Evolutionary conservation across 2,113 vertebrate species (phyloP).

Genomic region (Crotalus viridis): DNA sequence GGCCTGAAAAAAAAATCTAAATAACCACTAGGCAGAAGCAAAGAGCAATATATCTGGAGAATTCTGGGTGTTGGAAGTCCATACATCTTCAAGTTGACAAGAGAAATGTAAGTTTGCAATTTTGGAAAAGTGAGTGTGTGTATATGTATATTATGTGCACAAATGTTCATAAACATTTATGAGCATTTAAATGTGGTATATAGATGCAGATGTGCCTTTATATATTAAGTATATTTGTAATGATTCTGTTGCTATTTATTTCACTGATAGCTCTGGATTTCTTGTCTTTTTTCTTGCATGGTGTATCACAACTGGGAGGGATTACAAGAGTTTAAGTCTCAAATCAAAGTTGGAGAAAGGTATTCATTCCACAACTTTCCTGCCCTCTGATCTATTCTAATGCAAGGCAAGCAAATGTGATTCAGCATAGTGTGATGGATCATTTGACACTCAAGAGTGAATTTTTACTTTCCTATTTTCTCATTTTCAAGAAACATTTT

Average conservation of each 20-base stretch:
- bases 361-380: not conserved
- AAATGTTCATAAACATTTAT: not conserved
- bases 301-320: not conserved
- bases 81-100: not conserved
- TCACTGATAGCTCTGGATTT: not conserved
- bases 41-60: too few species aligned
- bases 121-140: not conserved
- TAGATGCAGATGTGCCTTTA: not conserved
- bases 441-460: slow-evolving; percentile 10
- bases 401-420: not conserved
- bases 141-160: not conserved
- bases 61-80: not conserved
- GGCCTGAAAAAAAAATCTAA: too few species aligned
- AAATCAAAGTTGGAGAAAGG: not conserved
- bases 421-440: slow-evolving; percentile 17
- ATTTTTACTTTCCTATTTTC: slow-evolving; percentile 21
- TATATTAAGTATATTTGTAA: not conserved
- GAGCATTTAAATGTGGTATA: not conserved
- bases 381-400: not conserved
- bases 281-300: not conserved
- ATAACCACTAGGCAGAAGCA: too few species aligned
- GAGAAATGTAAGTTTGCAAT: not conserved
- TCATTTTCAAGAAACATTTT: not conserved
- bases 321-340: not conserved
- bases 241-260: not conserved